Base-by-base conservation (phyloP, 2,113 vertebrate species). In the Anguilla japonica region DNA sequence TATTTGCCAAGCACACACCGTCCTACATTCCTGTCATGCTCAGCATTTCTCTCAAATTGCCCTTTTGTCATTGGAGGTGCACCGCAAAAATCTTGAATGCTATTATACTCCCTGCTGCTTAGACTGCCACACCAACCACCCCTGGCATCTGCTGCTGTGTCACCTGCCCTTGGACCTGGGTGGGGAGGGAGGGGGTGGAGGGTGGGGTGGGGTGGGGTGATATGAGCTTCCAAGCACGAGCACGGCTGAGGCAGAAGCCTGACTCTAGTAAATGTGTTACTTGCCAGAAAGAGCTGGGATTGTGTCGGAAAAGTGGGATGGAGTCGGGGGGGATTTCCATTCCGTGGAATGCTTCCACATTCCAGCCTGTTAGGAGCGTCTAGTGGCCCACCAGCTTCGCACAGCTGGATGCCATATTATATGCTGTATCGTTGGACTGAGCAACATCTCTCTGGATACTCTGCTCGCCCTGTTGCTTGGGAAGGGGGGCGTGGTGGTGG, bases 321-420 rank as follows among this genome's bases (percentile, higher is more conserved):
- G 8, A 53, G 50, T 53, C 1, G 87, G 87, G 91, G 91, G 71
- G 93, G 92, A 92, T 94, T 95, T 95, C 93, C 94, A 93, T 90
- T 56, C 43, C 8, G 43, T 8, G 4, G 43, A 79, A 89, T 89
- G 91, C 87, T 86, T 88, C 88, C 91, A 94, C 94, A 96, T 95
- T 95, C 93, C 93, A 93, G 92, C 87, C 92, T 93, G 93, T 91
- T 91, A 67, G 83, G 82, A 93, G 89, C 89, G 87, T 85, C 14
- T 78, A 89, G 82, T 67, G 87, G 87, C 83, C 60, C 83, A 90
- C 91, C 92, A 93, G 92, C 89, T 89, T 89, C 83, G 81, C 93
- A 63, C 94, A 95, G 93, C 93, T 94, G 93, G 93, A 91, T 93
- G 89, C 92, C 91, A 89, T 94, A 93, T 92, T 94, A 92, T 93